Evolutionary conservation across 2,797 vertebrate species (phyloP).

Genomic region (Amblyraja radiata): DNA sequence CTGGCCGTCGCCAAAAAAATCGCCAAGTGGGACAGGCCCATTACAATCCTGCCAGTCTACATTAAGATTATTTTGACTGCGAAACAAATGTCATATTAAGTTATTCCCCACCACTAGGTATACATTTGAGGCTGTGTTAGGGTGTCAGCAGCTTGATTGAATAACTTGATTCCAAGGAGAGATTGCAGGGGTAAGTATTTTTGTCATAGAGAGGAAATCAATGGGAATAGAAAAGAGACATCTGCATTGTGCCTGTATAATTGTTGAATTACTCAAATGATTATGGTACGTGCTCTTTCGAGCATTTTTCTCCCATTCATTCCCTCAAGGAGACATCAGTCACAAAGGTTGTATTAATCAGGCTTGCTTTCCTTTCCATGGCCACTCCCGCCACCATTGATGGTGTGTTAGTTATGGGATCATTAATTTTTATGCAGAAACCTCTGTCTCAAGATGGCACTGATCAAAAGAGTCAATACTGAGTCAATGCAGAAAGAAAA

Average conservation of each 20-base stretch:
- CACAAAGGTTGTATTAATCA: background rate
- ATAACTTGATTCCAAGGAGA: background rate
- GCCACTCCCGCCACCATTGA: background rate
- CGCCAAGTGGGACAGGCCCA: no score
- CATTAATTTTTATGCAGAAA: background rate
- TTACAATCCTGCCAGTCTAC: background rate
- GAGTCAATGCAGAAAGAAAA: background rate
- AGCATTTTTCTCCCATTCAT: background rate
- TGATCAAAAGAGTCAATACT: background rate
- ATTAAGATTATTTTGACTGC: background rate
- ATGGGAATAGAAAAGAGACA: background rate
- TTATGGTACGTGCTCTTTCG: background rate
- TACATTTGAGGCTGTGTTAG: background rate
- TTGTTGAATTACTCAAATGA: background rate
- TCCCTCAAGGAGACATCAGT: background rate
- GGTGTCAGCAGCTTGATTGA: background rate
- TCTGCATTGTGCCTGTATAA: background rate
- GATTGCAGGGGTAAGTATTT: background rate
- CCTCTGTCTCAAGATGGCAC: background rate
- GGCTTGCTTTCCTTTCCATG: background rate
- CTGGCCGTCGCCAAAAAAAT: no score
- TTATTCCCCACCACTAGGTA: background rate
- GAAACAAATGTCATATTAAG: background rate
- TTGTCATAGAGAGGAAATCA: slow-evolving; percentile 1
- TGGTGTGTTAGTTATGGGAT: background rate